Evolutionary conservation across 2,888 invertebrate genomes (phyloP), one percentile per base, ranked within the genome.

Genomic region (Torymus aiolomorphi): DNA sequence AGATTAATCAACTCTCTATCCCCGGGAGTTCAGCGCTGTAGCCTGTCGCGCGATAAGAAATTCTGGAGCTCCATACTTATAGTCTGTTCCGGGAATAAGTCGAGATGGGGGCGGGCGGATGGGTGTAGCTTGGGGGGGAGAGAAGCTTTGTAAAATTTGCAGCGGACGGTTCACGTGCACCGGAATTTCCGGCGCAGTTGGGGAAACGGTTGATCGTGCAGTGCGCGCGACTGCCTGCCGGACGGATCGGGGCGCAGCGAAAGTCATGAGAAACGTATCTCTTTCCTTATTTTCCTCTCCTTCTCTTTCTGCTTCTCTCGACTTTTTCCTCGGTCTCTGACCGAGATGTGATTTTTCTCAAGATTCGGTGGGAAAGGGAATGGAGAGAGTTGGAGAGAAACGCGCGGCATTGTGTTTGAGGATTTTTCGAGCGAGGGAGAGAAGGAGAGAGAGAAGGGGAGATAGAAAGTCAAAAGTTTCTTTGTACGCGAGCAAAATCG

Each of bases 131-230:
- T 31, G 4, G 20, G 2, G 42, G 2, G 14, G 12, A 5, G n/a
- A 16, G 63, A 62, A 62, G 56, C 76, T 77, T 76, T 69, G 76
- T 77, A 16, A 80, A 80, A 80, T 76, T 80, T 80, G 57, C 65
- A 69, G 73, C 76, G 79, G 81, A 80, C 78, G 80, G 82, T 77
- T 83, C 80, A 81, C 83, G 80, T 83, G 82, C 81, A 57, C 82
- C 82, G 83, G 83, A 83, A 83, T 78, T 84, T 83, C 82, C 83
- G 82, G 81, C 65, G 71, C 80, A 84, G 83, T 81, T 80, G 72
- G 74, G 81, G 72, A 83, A 83, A 80, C 81, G 74, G 42, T 73
- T 67, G 78, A 78, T 78, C 78, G 73, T 52, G 57, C 42, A 63
- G 56, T 18, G 73, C n/a, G 16, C 54, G 54, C n/a, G n/a, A n/a